Conservation (phyloP, 2,888 invertebrate genomes). For the Drepana falcataria region DNA sequence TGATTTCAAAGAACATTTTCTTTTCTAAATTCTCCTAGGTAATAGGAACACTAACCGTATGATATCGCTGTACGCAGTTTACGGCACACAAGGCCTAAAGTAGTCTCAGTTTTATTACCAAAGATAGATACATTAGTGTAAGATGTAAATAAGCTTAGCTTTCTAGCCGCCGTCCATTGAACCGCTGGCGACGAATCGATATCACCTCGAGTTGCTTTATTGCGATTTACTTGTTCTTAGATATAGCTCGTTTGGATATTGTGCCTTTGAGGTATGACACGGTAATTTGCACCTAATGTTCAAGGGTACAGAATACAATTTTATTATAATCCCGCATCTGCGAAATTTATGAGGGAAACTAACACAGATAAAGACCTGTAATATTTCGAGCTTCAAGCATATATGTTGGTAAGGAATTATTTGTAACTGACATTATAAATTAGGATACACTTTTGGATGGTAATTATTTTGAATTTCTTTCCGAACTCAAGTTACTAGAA, state of each 20-base stretch:
- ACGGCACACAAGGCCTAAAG: background rate
- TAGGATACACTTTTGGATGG: too few relatives aligned
- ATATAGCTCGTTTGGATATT: background rate
- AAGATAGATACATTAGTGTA: conserved; percentile 7
- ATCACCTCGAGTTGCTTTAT: conserved; percentile 35
- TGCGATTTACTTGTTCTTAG: conserved; percentile 27
- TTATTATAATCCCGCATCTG: background rate
- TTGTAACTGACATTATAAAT: too few relatives aligned
- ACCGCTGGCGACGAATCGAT: conserved; percentile 57
- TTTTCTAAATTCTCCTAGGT: too few relatives aligned
- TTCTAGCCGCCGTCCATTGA: conserved; percentile 36
- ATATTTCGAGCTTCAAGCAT: too few relatives aligned
- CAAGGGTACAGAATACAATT: background rate
- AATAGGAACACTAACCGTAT: too few relatives aligned
- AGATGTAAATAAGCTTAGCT: conserved; percentile 28
- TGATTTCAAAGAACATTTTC: too few relatives aligned
- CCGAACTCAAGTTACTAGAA: too few relatives aligned
- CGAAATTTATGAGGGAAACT: too few relatives aligned
- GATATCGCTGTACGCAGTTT: background rate
- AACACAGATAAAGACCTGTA: too few relatives aligned
- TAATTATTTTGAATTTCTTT: too few relatives aligned
- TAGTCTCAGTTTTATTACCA: background rate
- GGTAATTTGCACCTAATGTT: conserved; percentile 1
- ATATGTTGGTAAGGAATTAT: too few relatives aligned
- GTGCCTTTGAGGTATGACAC: too few relatives aligned